Percentiles rank a stretch among this genome's conserved stretches.
These are phyloP conservation scores for Phalacrocorax pelagicus DNA, from an alignment of 2,113 vertebrate species.

Conservation along the genomic window DNA sequence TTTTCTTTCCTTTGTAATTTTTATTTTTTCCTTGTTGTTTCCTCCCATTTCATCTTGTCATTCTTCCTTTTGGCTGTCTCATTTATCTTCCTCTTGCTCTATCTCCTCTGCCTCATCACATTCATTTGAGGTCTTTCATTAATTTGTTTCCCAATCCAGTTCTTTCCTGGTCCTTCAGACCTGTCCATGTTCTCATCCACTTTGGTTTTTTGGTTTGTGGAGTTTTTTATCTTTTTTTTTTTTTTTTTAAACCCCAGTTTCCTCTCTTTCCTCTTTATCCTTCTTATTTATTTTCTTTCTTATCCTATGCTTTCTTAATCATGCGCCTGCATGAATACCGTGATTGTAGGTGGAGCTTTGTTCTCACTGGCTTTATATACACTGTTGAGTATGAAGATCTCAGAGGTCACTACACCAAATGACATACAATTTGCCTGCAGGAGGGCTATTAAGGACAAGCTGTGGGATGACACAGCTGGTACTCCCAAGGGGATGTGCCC, in stretches of 20 bases:
- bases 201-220: not conserved
- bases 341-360: not conserved
- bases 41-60: not conserved
- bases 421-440: not conserved
- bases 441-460: not conserved
- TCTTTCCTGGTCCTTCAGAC: not conserved
- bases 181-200: not conserved
- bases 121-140: not conserved
- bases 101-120: not conserved
- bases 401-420: not conserved
- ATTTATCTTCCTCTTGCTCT: not conserved
- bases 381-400: not conserved
- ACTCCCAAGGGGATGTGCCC: not conserved
- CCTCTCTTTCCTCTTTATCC: not conserved
- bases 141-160: not conserved
- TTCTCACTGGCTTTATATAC: not conserved
- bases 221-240: not conserved
- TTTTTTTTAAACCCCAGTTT: not conserved
- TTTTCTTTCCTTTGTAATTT: not conserved
- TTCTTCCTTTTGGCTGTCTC: not conserved
- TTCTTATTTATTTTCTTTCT: not conserved
- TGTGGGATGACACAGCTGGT: not conserved
- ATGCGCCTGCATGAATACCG: not conserved
- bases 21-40: not conserved
- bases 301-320: not conserved